Evolutionary conservation across 2,797 vertebrate species (phyloP), one percentile per base, ranked within the genome.

Genomic region (Linurgus olivaceus): DNA sequence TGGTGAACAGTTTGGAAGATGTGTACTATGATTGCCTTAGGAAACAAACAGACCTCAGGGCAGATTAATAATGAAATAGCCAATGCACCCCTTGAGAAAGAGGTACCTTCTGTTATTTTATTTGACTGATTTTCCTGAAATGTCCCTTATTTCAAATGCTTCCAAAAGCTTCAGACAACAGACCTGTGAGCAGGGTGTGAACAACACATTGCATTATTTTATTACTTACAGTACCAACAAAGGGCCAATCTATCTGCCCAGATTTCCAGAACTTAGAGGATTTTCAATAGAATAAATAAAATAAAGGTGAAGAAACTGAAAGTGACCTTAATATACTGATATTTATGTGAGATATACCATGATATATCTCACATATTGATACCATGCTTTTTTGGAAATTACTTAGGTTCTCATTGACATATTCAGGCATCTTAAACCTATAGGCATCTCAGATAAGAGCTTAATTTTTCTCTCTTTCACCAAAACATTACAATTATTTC

Each of bases 151-250:
- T 88, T 80, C 76, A 96, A 90, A 65, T 79, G 51, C 37, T 94
- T 96, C 80, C 67, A 93, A 92, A 81, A 83, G 38, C 48, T 96
- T 96, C 90, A 76, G 83, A 85, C 52, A 72, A 70, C 26, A 89
- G 73, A 85, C 38, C 44, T 91, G 16, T 94, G 72, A 73, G 83
- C 21, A 86, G 51, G 20, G 66, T 93, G 70, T 67, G 51, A 95
- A 87, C 65, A 92, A 83, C 62, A 94, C 51, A 51, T 47, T 75
- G 20, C 35, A 67, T 94, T 52, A 31, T 75, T 86, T 88, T 87
- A 82, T 93, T 94, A 93, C 72, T 95, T 93, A 70, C 3, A 63
- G 62, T 91, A 94, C 37, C 16, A 26, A 87, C 47, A 95, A 93
- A 57, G 28, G 26, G 29, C 14, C 28, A 71, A 33, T 50, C 66